Evolutionary conservation across 2,113 vertebrate species (phyloP).

Genomic region (Eira barbara): DNA sequence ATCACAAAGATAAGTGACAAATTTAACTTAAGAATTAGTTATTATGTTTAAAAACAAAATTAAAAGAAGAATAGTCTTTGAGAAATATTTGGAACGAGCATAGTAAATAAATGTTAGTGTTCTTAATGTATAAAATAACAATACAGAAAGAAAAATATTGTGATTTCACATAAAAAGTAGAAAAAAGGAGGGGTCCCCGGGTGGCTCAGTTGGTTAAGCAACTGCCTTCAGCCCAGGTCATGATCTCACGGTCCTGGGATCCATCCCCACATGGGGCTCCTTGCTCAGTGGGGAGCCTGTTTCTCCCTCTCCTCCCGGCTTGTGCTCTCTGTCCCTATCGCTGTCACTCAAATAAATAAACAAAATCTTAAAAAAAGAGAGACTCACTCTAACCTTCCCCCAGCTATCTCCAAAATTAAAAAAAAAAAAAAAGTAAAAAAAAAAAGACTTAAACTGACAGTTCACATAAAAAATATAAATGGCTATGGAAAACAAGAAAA

Average conservation of each 20-base stretch:
- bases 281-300: too few species aligned
- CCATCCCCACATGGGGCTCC: too few species aligned
- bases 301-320: too few species aligned
- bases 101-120: background rate
- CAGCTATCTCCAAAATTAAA: background rate
- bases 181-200: background rate
- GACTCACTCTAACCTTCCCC: background rate
- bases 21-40: background rate
- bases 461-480: background rate
- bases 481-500: background rate
- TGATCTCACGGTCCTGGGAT: too few species aligned
- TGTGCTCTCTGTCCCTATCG: too few species aligned
- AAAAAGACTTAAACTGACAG: background rate
- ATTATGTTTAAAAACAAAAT: background rate
- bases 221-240: too few species aligned
- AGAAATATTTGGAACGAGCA: background rate
- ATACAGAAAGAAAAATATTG: background rate
- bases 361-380: too few species aligned
- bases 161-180: background rate
- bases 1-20: background rate
- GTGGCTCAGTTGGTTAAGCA: too few species aligned
- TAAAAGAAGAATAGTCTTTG: background rate
- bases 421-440: background rate
- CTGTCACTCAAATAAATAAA: too few species aligned
- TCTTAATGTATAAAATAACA: background rate